phyloP scores from a whole-genome alignment of 35 echinoderm and acorn worm species.

The Ptychodera flava region DNA sequence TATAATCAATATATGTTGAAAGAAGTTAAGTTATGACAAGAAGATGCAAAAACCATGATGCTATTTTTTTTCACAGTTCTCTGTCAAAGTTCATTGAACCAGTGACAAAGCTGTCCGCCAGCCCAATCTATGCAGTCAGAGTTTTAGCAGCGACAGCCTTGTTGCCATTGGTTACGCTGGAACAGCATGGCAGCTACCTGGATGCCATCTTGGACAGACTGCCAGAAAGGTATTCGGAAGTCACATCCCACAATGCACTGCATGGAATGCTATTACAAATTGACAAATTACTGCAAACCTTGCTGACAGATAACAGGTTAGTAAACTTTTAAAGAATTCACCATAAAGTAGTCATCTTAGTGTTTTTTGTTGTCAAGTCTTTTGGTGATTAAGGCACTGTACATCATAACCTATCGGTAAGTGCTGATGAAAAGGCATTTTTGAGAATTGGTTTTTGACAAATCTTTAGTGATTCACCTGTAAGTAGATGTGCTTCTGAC shows the following conservation, averaged over 20 bases:
- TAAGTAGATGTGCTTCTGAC: too few relatives aligned
- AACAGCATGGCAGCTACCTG: constrained; percentile 5
- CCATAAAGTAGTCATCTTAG: neutral
- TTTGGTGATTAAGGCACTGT: neutral
- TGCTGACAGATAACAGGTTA: constrained; percentile 35
- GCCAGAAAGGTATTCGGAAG: constrained; percentile 4
- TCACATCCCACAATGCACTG: constrained; percentile 41
- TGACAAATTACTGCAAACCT: constrained; percentile 45
- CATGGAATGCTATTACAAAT: constrained; percentile 63
- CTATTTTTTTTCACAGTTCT: constrained; percentile 25
- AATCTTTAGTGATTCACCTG: too few relatives aligned
- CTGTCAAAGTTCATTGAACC: constrained; percentile 41
- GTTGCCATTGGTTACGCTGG: constrained; percentile 48
- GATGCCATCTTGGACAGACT: constrained; percentile 25
- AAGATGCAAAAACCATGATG: neutral
- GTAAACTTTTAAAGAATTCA: neutral
- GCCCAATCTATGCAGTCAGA: constrained; percentile 60
- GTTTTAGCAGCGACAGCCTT: constrained; percentile 61
- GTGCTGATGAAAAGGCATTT: too few relatives aligned
- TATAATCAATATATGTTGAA: neutral
- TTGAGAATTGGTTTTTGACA: too few relatives aligned
- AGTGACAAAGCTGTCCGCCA: constrained; percentile 33
- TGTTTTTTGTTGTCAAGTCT: neutral
- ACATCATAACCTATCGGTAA: neutral
- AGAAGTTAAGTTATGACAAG: neutral